phyloP scores from a whole-genome alignment of 2,888 invertebrate genomes.

The Gastrophysa polygoni region DNA sequence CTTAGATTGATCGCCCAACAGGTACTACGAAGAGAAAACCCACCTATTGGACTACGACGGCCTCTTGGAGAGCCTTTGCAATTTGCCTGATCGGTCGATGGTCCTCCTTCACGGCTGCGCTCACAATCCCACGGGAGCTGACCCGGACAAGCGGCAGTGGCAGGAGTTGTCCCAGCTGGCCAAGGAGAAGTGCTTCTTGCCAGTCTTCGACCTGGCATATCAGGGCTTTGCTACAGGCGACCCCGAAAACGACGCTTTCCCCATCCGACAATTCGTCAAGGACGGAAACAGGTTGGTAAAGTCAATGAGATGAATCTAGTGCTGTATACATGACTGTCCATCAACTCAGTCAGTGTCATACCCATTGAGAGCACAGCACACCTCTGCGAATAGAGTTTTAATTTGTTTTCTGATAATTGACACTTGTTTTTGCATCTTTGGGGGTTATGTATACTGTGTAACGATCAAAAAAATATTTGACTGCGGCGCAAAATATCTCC shows the following conservation, averaged over 20 bases:
- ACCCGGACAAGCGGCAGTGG: constrained; percentile 67
- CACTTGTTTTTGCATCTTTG: no score
- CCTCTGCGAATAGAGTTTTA: no score
- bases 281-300: constrained; percentile 56
- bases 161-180: constrained; percentile 65
- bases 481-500: no score
- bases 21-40: constrained; percentile 70
- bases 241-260: constrained; percentile 64
- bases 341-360: no score
- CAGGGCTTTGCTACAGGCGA: constrained; percentile 68
- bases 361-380: no score
- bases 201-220: constrained; percentile 73
- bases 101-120: constrained; percentile 70
- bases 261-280: constrained; percentile 63
- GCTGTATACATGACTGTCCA: no score
- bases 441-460: no score
- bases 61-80: constrained; percentile 67
- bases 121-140: constrained; percentile 72
- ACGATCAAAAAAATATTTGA: no score
- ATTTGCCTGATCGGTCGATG: constrained; percentile 67
- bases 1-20: constrained; percentile 53
- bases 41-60: constrained; percentile 71
- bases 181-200: constrained; percentile 62
- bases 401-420: no score
- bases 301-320: no score